Conservation (phyloP, 2,797 vertebrate species). For the Champsocephalus esox region DNA sequence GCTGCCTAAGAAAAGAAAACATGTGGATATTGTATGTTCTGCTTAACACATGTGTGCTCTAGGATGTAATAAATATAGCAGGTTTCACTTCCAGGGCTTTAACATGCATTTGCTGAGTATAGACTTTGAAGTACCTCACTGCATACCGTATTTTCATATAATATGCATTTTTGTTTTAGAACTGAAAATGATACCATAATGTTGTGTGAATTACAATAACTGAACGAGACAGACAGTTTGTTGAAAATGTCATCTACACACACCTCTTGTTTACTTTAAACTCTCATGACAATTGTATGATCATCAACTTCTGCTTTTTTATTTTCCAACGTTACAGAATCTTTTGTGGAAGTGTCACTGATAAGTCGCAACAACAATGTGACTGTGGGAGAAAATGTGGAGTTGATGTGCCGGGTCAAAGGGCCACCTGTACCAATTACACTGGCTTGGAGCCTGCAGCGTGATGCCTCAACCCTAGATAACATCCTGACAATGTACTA, state of each 20-base stretch:
- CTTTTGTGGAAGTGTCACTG: conserved; percentile 59
- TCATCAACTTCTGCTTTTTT: conserved; percentile 17
- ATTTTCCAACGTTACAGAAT: conserved; percentile 50
- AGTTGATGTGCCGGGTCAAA: conserved; percentile 72
- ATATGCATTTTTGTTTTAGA: neutral
- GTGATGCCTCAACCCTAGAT: conserved; percentile 9
- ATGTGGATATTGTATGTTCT: neutral
- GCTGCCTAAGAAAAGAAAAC: neutral
- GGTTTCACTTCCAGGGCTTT: neutral
- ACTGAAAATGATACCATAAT: neutral
- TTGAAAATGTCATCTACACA: neutral
- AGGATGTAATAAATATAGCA: neutral
- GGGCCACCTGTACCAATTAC: conserved; percentile 60
- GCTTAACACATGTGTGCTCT: neutral
- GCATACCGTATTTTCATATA: conserved; percentile 11
- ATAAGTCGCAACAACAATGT: conserved; percentile 35
- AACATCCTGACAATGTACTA: conserved; percentile 71
- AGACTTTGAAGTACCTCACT: neutral
- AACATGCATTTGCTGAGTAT: neutral
- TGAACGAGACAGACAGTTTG: neutral
- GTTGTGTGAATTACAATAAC: neutral
- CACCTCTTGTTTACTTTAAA: neutral
- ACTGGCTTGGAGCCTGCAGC: conserved; percentile 78
- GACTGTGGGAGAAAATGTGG: conserved; percentile 59
- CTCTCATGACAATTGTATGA: neutral